These are phyloP conservation scores for Anolis sagrei DNA, from an alignment of 2,113 vertebrate species.

Conservation along the genomic window DNA sequence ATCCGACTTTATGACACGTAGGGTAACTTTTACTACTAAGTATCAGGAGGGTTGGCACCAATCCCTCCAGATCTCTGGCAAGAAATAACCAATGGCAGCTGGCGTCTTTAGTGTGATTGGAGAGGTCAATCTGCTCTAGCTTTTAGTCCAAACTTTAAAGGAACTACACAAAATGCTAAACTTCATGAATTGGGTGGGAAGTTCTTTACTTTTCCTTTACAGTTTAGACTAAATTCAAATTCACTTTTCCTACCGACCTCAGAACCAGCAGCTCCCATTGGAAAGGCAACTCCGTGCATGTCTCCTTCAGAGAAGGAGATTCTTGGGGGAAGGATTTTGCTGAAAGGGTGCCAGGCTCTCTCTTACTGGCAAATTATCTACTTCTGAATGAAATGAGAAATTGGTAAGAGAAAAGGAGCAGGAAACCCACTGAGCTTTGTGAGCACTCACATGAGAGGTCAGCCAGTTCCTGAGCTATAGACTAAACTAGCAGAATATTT, in stretches of 20 bases:
- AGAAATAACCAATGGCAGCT: too few relatives aligned
- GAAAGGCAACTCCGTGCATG: too few relatives aligned
- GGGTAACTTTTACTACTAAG: neutral
- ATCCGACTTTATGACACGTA: too few relatives aligned
- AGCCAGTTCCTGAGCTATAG: neutral
- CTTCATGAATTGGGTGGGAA: too few relatives aligned
- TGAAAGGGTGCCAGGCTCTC: neutral
- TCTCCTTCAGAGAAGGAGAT: neutral
- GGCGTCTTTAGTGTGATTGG: too few relatives aligned
- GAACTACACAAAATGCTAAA: too few relatives aligned
- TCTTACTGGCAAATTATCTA: neutral
- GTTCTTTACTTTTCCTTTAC: too few relatives aligned
- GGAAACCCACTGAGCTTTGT: neutral
- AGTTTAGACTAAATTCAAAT: too few relatives aligned
- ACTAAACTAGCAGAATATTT: neutral
- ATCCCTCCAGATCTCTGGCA: neutral
- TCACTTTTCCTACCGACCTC: too few relatives aligned
- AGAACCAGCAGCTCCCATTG: too few relatives aligned
- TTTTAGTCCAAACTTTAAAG: too few relatives aligned
- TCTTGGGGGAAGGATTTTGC: neutral
- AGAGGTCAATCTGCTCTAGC: too few relatives aligned
- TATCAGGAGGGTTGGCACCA: neutral
- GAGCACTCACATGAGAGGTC: neutral
- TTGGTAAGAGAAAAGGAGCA: neutral
- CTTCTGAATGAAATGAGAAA: neutral